Base-by-base conservation (phyloP, 2,113 vertebrate species). In the Calidris pugnax region DNA sequence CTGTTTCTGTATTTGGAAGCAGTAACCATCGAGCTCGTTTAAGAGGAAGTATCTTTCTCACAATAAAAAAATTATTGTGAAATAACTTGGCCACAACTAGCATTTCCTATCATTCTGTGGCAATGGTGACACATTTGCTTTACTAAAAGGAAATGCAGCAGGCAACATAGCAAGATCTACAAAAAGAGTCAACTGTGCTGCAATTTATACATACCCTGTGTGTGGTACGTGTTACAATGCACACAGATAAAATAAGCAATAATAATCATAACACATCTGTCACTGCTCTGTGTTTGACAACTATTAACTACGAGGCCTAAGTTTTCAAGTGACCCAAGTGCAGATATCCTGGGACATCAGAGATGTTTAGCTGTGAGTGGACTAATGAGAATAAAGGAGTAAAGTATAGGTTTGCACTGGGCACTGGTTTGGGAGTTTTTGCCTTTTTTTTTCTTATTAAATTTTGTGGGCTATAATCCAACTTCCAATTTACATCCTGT, bases 31-130 rank as follows among this genome's bases (percentile, higher is more conserved):
- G 57, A 77, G 48, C 33, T 90, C 41, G 60, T 92, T 72, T 85
- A 83, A 90, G 28, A 96, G 81, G 50, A 97, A 95, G 63, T 50
- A 74, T 56, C 32, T 71, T 95, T 93, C 95, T 69, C 67, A 77
- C 39, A 92, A 84, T 86, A 62, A 95, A 94, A 94, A 78, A 4
- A 84, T 81, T 55, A 76, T 47, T 77, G 63, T 73, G 33, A 92
- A 88, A 73, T 69, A 91, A 76, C 57, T 89, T 90, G 64, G 43
- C 64, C 68, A 74, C 45, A 85, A 67, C 10, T 35, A 83, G 26
- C 68, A 82, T 72, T 96, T 97, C 76, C 81, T 78, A 85, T 86
- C 22, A 82, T 91, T 92, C 72, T 79, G 64, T 47, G 17, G 47
- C 45, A 85, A 50, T 14, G 10, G 37, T 32, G 81, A 59, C 43